These are phyloP conservation scores for Cynaeus angustus DNA, from an alignment of 2,888 invertebrate species.

Conservation along the genomic window DNA sequence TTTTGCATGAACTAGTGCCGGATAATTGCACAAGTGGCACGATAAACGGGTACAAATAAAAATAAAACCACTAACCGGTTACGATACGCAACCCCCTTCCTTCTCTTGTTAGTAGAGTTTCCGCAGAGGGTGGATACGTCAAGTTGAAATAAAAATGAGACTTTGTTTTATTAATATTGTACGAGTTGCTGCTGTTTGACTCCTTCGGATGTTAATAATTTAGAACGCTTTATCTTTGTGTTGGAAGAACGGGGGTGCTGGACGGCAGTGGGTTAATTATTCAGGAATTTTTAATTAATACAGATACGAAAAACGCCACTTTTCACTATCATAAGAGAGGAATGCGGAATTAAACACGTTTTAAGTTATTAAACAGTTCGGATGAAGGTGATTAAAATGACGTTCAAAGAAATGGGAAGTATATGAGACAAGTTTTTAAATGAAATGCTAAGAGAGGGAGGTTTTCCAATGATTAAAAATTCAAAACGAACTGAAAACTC, in stretches of 20 bases:
- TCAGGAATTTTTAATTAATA: constrained; percentile 45
- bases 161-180: constrained; percentile 48
- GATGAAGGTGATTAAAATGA: constrained; percentile 32
- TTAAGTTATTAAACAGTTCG: constrained; percentile 26
- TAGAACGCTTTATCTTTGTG: constrained; percentile 40
- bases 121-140: constrained; percentile 41
- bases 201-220: constrained; percentile 45
- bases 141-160: constrained; percentile 50
- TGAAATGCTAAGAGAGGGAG: background rate
- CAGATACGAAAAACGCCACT: constrained; percentile 36
- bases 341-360: constrained; percentile 40
- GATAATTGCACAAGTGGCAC: constrained; percentile 54
- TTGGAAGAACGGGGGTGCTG: background rate
- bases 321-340: constrained; percentile 30
- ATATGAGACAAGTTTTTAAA: constrained; percentile 18
- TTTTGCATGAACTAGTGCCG: constrained; percentile 45
- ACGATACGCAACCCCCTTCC: constrained; percentile 47
- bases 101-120: constrained; percentile 42
- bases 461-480: too few relatives aligned
- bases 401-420: constrained; percentile 9
- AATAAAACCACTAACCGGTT: constrained; percentile 53
- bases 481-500: too few relatives aligned
- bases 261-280: constrained; percentile 33
- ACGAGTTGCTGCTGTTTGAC: constrained; percentile 42
- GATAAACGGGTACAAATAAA: constrained; percentile 54